phyloP scores from a whole-genome alignment of 2,113 vertebrate genomes.

The Donacobius atricapilla region DNA sequence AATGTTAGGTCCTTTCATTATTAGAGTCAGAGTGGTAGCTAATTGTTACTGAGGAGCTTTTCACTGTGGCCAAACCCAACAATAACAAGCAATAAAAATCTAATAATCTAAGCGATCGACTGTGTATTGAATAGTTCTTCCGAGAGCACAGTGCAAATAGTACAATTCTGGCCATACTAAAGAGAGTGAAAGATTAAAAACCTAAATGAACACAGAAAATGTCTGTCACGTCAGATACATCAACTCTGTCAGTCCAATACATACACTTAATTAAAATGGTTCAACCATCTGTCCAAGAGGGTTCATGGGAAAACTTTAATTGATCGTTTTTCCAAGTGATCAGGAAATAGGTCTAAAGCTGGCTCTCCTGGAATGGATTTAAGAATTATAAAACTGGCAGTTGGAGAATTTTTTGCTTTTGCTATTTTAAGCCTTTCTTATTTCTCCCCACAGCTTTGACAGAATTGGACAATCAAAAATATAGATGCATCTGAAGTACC shows the following conservation, averaged over 20 bases:
- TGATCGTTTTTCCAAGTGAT: not conserved
- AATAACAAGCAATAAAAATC: conserved; percentile 47
- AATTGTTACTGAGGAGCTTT: not conserved
- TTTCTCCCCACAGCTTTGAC: not conserved
- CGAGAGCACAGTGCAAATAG: conserved; percentile 10
- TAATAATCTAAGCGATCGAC: not conserved
- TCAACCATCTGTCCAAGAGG: conserved; percentile 65
- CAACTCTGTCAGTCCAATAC: conserved; percentile 53
- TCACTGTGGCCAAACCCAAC: not conserved
- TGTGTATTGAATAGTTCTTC: conserved; percentile 21
- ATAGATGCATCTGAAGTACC: not conserved
- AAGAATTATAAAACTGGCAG: conserved; percentile 22
- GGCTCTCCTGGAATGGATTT: conserved; percentile 31
- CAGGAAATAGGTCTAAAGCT: not conserved
- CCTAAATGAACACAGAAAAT: conserved; percentile 65
- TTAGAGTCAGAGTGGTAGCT: not conserved
- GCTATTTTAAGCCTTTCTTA: not conserved
- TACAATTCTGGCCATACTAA: not conserved
- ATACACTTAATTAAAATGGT: conserved; percentile 68
- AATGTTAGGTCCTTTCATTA: not conserved
- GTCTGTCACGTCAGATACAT: conserved; percentile 59
- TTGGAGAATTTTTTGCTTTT: conserved; percentile 36
- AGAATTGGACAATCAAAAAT: not conserved
- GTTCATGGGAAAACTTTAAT: conserved; percentile 56
- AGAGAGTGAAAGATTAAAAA: conserved; percentile 52